A percentile compares a stretch with the other conserved stretches of the same genome.
Evolutionary conservation across 1,140 invertebrate genomes (phyloP).

Genomic region (Luehdorfia chinensis): DNA sequence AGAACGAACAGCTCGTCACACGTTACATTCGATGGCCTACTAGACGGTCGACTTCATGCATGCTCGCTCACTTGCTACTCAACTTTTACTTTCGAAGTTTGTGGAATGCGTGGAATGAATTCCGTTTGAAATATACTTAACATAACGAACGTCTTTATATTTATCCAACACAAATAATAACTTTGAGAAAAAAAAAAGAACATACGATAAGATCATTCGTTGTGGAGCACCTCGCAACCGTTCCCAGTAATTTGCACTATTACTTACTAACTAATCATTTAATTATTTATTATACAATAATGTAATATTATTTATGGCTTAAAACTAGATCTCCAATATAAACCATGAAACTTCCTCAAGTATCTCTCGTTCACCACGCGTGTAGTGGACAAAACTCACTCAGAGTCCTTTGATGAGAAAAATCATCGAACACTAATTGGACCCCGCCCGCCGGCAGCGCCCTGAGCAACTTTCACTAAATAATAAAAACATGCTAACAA

Average conservation of each 20-base stretch:
- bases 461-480: constrained; percentile 76
- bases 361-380: constrained; percentile 34
- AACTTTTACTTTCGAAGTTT: constrained; percentile 55
- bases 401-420: constrained; percentile 49
- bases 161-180: background rate
- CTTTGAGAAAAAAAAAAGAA: constrained; percentile 13
- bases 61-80: constrained; percentile 35
- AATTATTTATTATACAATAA: constrained; percentile 64
- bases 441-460: constrained; percentile 62
- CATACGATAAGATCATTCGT: constrained; percentile 11
- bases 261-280: constrained; percentile 60
- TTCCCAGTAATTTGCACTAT: constrained; percentile 75
- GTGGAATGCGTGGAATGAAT: constrained; percentile 34
- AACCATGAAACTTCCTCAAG: constrained; percentile 48
- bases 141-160: constrained; percentile 3
- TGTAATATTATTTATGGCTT: constrained; percentile 65
- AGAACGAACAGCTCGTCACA: constrained; percentile 30
- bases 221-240: constrained; percentile 44
- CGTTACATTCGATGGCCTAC: constrained; percentile 36
- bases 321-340: constrained; percentile 59
- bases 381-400: constrained; percentile 38
- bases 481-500: constrained; percentile 71
- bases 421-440: constrained; percentile 65
- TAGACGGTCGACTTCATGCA: constrained; percentile 27
- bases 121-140: constrained; percentile 23